Percentiles rank a stretch among this genome's conserved stretches.
These are phyloP conservation scores for Aquatica leii DNA, from an alignment of 2,888 invertebrate genomes.

Conservation along the genomic window DNA sequence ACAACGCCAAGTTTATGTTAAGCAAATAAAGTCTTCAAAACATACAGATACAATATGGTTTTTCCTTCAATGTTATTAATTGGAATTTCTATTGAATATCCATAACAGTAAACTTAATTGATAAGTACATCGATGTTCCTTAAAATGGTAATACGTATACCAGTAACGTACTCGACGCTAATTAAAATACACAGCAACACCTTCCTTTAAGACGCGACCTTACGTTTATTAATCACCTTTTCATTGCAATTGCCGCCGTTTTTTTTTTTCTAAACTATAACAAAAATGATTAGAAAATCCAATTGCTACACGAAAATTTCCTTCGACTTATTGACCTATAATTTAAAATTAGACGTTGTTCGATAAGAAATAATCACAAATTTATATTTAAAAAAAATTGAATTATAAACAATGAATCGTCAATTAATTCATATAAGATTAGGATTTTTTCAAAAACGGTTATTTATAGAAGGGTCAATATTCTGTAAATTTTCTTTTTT, in stretches of 20 bases:
- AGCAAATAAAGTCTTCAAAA: too few relatives aligned
- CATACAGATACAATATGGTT: too few relatives aligned
- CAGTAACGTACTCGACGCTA: neutral
- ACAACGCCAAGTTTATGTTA: too few relatives aligned
- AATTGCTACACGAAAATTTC: neutral
- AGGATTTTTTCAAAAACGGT: too few relatives aligned
- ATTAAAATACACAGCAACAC: slow-evolving; percentile 2
- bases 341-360: neutral
- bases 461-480: too few relatives aligned
- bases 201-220: neutral
- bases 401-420: too few relatives aligned
- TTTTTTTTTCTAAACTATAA: neutral
- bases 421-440: too few relatives aligned
- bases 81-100: too few relatives aligned
- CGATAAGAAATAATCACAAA: too few relatives aligned
- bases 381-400: too few relatives aligned
- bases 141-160: neutral
- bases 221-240: neutral
- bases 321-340: neutral
- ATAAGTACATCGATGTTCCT: neutral
- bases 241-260: neutral
- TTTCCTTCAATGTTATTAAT: too few relatives aligned
- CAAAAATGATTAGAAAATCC: neutral
- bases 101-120: neutral
- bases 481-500: too few relatives aligned